These are phyloP conservation scores for Cabera pusaria DNA, from an alignment of 2,888 invertebrate species.

Conservation along the genomic window DNA sequence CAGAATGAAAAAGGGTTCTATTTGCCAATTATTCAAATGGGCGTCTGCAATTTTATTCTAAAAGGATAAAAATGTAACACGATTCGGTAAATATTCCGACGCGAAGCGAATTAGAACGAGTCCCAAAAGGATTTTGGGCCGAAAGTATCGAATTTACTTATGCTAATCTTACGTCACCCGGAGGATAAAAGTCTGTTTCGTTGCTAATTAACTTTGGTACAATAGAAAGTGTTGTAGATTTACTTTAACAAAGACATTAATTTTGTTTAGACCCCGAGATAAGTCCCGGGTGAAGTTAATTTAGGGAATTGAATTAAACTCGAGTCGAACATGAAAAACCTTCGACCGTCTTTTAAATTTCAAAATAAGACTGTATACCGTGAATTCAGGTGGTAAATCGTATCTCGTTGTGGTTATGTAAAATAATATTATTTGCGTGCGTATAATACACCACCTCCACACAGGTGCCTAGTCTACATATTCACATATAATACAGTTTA, in stretches of 20 bases:
- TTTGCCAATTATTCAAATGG: conserved; percentile 61
- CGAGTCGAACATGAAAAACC: conserved; percentile 27
- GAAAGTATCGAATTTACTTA: conserved; percentile 71
- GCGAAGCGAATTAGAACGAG: conserved; percentile 57
- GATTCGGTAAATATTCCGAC: conserved; percentile 55
- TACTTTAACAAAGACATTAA: conserved; percentile 38
- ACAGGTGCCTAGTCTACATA: no score
- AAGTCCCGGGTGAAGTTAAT: conserved; percentile 28
- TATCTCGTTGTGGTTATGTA: no score
- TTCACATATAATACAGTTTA: no score
- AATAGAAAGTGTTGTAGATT: conserved; percentile 45
- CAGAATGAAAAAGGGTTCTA: conserved; percentile 48
- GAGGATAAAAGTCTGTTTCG: conserved; percentile 59
- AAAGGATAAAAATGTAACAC: conserved; percentile 56
- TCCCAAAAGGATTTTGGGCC: conserved; percentile 50
- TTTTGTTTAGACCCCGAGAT: conserved; percentile 30
- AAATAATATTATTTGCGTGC: no score
- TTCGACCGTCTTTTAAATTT: conserved; percentile 8
- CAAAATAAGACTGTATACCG: conserved; percentile 10
- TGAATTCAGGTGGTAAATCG: no score
- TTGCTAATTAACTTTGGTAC: conserved; percentile 53
- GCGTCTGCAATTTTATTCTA: conserved; percentile 49
- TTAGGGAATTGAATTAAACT: conserved; percentile 30
- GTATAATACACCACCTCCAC: no score
- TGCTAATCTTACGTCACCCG: conserved; percentile 70